Conservation (phyloP, 1,140 invertebrate genomes). For the Dreissena polymorpha region DNA sequence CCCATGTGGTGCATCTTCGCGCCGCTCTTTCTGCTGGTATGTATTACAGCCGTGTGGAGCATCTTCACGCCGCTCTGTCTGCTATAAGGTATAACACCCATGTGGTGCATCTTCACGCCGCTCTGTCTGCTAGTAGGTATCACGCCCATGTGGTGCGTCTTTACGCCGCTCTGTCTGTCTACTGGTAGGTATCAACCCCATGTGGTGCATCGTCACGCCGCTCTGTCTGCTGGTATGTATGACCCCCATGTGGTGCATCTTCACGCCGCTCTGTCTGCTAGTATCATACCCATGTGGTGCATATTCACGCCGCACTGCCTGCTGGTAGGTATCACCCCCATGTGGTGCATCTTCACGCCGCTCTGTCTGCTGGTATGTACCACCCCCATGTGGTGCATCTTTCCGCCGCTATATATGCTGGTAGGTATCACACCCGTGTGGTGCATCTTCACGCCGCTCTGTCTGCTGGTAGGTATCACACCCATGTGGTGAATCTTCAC, state of each 20-base stretch:
- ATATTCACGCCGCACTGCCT: constrained; percentile 24
- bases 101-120: constrained; percentile 38
- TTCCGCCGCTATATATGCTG: constrained; percentile 27
- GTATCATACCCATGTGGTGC: constrained; percentile 30
- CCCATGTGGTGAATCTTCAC: constrained; percentile 36
- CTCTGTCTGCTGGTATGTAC: constrained; percentile 24
- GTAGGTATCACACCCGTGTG: constrained; percentile 20
- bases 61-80: constrained; percentile 26
- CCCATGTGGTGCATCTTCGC: no score
- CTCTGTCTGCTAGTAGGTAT: constrained; percentile 29
- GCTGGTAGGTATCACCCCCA: constrained; percentile 22
- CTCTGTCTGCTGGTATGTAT: constrained; percentile 27
- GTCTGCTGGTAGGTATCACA: constrained; percentile 27
- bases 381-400: constrained; percentile 28
- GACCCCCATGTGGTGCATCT: no score
- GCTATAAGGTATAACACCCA: constrained; percentile 1
- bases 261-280: constrained; percentile 13
- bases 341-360: constrained; percentile 38
- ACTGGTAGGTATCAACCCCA: constrained; percentile 21
- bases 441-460: no score
- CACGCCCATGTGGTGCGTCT: constrained; percentile 26
- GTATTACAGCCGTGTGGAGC: constrained; percentile 32
- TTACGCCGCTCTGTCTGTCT: constrained; percentile 29
- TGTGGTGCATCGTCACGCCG: constrained; percentile 36
- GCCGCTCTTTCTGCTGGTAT: constrained; percentile 25